Base-by-base conservation (phyloP, 2,888 invertebrate species). In the Chelonus formosanus region DNA sequence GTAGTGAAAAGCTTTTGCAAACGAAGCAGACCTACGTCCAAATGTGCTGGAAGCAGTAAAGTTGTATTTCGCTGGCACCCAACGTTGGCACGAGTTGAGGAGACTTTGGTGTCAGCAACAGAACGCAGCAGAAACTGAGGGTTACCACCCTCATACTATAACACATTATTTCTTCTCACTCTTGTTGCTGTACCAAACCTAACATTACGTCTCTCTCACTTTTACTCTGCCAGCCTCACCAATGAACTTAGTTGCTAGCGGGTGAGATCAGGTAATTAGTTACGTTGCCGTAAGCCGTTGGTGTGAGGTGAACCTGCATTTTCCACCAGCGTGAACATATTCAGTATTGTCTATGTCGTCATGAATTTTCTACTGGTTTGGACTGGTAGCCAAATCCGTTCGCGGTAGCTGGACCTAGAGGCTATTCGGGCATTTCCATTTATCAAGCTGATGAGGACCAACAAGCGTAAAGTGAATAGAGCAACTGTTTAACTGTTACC, bases 71-170 rank as follows among this genome's bases (percentile, higher is more conserved):
- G 55, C 57, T 47, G 52, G 48, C 53, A 47, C 57, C 54, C 70
- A 62, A 69, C 70, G 63, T 71, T 68, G 69, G 66, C 71, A 63
- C 74, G 74, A 69, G 77, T 80, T 80, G 79, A 80, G 79, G 79
- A 82, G 82, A 80, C 83, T 83, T 83, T 83, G 83, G 82, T 81
- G 83, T 83, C 83, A 82, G 80, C 76, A 77, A 71, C 83, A 83
- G 83, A 73, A 72, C 63, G 52, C 65, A 67, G 64, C 67, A 68
- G 69, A 63, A 69, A 70, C 68, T 57, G 63, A 60, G 61, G 68
- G 64, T 62, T 69, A 60, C 65, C 60, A 59, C 65, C 67, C 56
- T 59, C 63, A 57, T 52, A 45, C 34, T 47, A 34, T 47, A 56
- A 58, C 44, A 20, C 52, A 45, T 20, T 35, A n/a, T n/a, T 50